phyloP scores from a whole-genome alignment of 2,888 invertebrate genomes.

The Dasypolia templi region DNA sequence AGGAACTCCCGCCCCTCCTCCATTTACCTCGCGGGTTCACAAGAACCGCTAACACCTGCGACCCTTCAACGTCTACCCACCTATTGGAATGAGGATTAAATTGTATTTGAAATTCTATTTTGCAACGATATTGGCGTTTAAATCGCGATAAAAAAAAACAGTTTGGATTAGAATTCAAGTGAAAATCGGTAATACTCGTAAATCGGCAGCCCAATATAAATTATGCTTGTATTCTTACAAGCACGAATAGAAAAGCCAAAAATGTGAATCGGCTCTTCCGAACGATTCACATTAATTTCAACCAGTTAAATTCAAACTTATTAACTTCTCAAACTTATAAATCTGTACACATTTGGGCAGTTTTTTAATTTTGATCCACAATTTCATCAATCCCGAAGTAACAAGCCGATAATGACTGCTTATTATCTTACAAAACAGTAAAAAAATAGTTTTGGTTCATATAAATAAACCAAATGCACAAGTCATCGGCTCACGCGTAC shows the following conservation, averaged over 20 bases:
- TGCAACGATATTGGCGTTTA: background rate
- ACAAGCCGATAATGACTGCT: background rate
- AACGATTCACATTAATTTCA: too few relatives aligned
- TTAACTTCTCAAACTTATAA: background rate
- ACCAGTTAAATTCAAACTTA: background rate
- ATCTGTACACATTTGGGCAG: background rate
- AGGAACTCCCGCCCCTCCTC: constrained; percentile 63
- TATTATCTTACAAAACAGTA: constrained; percentile 28
- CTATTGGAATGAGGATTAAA: constrained; percentile 50
- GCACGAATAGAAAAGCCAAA: too few relatives aligned
- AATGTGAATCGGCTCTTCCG: too few relatives aligned
- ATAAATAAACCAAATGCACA: constrained; percentile 75
- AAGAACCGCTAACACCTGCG: constrained; percentile 71
- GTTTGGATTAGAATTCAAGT: background rate
- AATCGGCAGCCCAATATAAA: background rate
- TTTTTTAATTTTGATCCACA: background rate
- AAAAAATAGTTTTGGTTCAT: constrained; percentile 58
- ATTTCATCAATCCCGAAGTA: background rate
- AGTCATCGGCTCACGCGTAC: constrained; percentile 74
- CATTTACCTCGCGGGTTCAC: constrained; percentile 39
- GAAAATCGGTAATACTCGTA: too few relatives aligned
- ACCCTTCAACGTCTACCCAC: constrained; percentile 52
- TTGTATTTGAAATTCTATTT: constrained; percentile 24
- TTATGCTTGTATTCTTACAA: background rate
- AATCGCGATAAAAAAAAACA: constrained; percentile 25